Base-by-base conservation (phyloP, 2,113 vertebrate species). In the Indri indri region DNA sequence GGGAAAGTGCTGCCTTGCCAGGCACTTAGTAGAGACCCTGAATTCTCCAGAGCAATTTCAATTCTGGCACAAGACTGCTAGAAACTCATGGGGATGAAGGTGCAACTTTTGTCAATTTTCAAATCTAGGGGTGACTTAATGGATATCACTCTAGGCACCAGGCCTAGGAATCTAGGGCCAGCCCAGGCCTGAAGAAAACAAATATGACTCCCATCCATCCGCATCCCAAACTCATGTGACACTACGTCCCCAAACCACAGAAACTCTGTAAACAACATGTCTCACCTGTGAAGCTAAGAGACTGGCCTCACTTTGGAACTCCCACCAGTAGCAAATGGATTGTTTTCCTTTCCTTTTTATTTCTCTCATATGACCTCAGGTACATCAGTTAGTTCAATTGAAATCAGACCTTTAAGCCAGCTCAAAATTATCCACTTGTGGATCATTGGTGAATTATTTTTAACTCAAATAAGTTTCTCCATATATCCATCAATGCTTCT, bases 371-470 rank as follows among this genome's bases (percentile, higher is more conserved):
- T 54, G 22, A 73, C 45, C 61, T 73, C 61, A 73, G 73, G 37
- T 27, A 50, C n/a, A 42, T 30, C 61, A 34, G n/a, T 6, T 59
- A 22, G 22, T 47, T 97, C 50, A 70, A 76, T 0, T 88, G 13
- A 17, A 88, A 92, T 71, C 47, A 80, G 47, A 74, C n/a, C 54
- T 59, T 84, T 45, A 95, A 42, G 14, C 1, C 9, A 90, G 34
- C 45, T 97, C 65, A 92, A 85, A 96, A 88, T 74, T 34, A 82
- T 52, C 68, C 25, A 70, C 76, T 37, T 76, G 59, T 68, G 45
- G 40, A 63, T 74, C 80, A 27, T 34, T 27, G 3, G 45, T 90
- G 54, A 77, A 83, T 52, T 73, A 23, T 77, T 84, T 50, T 65
- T 16, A 70, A 54, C 13, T 3, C n/a, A 61, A 86, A 40, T 11